Evolutionary conservation across 2,113 vertebrate species (phyloP), one percentile per base, ranked within the genome.

Genomic region (Mus pahari): DNA sequence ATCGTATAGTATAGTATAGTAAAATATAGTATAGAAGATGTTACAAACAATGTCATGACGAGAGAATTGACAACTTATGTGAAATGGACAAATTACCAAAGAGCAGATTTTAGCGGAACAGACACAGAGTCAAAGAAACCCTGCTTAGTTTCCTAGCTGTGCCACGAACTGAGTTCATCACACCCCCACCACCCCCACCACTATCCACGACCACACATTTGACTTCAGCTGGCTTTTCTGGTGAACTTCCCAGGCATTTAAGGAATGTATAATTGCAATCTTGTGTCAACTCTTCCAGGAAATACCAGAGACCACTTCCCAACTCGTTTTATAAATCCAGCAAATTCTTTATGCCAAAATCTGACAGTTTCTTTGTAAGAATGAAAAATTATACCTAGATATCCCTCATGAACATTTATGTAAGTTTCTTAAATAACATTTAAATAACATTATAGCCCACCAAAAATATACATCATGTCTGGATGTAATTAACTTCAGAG

Each of bases 181-280:
- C n/a, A 17, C 28, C 28, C 11, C 8, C 58, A 13, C 8, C 39
- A n/a, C n/a, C n/a, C n/a, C n/a, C n/a, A n/a, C 81, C 79, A 75
- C 19, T 82, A 53, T 33, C 17, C 3, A 73, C 7, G 22, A 75
- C 68, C 82, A 45, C 82, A 19, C 14, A 62, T 0, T 17, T 83
- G n/a, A 60, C 24, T 42, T 42, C 24, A 28, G 13, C 58, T 84
- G 58, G 24, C 24, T 31, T 28, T 19, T 50, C 31, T 84, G 64
- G 16, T 50, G 42, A 92, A 86, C 93, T 97, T 77, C 39, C 5
- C 73, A 90, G 73, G 75, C 10, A 71, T 60, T 70, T 95, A 82
- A 75, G 58, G 36, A 90, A 70, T 16, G 64, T 86, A 58, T 89
- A 75, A 89, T 42, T 39, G 0, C 5, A 71, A 89, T 71, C 24